phyloP scores from a whole-genome alignment of 2,888 invertebrate genomes.

The Tinea pellionella region DNA sequence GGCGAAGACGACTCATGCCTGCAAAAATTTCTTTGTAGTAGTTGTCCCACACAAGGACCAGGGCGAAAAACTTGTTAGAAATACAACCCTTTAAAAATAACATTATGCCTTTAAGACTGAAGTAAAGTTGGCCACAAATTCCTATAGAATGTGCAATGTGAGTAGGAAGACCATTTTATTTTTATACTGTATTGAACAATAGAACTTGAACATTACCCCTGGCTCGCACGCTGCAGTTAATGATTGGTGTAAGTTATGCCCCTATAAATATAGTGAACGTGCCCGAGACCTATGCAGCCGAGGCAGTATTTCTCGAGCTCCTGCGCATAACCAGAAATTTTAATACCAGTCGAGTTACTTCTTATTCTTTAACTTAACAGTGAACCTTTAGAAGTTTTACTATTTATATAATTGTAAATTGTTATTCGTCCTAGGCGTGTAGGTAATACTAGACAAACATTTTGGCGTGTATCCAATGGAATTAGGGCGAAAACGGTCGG shows the following conservation, averaged over 20 bases:
- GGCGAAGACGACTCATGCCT: no score
- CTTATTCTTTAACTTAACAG: neutral
- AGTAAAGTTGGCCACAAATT: slow-evolving; percentile 38
- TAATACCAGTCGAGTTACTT: neutral
- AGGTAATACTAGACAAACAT: slow-evolving; percentile 26
- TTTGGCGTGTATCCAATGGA: slow-evolving; percentile 10
- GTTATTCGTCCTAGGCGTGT: neutral
- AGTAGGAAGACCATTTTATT: slow-evolving; percentile 38
- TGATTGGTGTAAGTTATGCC: slow-evolving; percentile 58
- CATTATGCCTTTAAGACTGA: slow-evolving; percentile 25
- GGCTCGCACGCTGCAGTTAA: slow-evolving; percentile 45
- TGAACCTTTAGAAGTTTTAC: neutral
- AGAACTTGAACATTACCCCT: slow-evolving; percentile 41
- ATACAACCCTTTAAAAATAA: neutral
- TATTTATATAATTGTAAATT: neutral
- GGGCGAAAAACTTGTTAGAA: neutral
- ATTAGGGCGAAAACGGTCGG: slow-evolving; percentile 8
- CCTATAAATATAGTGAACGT: slow-evolving; percentile 61
- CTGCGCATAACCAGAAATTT: slow-evolving; percentile 3
- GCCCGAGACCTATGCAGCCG: slow-evolving; percentile 43
- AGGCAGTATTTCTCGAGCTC: neutral
- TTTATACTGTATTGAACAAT: slow-evolving; percentile 57
- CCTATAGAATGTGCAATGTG: slow-evolving; percentile 25
- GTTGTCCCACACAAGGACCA: no score
- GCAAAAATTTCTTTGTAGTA: no score